Base-by-base conservation (phyloP, 2,888 invertebrate species). In the Meandrusa payeni region DNA sequence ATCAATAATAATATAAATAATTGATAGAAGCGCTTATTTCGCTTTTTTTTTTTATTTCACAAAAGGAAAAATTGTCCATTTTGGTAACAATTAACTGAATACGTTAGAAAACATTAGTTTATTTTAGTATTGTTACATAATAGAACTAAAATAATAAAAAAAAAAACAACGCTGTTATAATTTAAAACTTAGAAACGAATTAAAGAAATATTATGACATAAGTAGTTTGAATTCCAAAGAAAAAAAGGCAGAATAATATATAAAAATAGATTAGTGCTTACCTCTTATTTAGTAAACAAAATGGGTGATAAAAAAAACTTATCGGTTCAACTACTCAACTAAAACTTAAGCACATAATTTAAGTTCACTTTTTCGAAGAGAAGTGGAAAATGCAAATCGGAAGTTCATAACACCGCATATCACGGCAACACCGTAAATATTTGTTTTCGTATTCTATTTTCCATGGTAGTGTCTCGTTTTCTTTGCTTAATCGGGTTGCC, bases 181-280 rank as follows among this genome's bases (percentile, higher is more conserved):
- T 28, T 20, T 38, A 38, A 38, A 38, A 9, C 9, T 10, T 11
- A 17, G 6, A 20, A 5, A 13, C 3, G 11, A 22, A n/a, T 6
- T 17, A 11, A 5, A 28, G 4, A 20, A 38, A n/a, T 12, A 38
- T 27, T 19, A 26, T 37, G 38, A 38, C 38, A 38, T 38, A 38
- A 38, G 28, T 28, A 1, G 3, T 1, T 20, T n/a, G 12, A 20
- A 12, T 28, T n/a, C 1, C 5, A 22, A 12, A 22, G 7, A 12
- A 23, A 23, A 33, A 12, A 20, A 10, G 5, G 7, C 2, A 6
- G 2, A 26, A 41, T n/a, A n/a, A n/a, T n/a, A n/a, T n/a, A n/a
- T n/a, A n/a, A 32, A 32, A 13, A 11, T 26, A 12, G 2, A 28
- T n/a, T 34, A 27, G 9, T 13, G 5, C 34, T 41, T 22, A 41